Conservation (phyloP, 2,888 invertebrate species). For the Drosophila quinaria region DNA sequence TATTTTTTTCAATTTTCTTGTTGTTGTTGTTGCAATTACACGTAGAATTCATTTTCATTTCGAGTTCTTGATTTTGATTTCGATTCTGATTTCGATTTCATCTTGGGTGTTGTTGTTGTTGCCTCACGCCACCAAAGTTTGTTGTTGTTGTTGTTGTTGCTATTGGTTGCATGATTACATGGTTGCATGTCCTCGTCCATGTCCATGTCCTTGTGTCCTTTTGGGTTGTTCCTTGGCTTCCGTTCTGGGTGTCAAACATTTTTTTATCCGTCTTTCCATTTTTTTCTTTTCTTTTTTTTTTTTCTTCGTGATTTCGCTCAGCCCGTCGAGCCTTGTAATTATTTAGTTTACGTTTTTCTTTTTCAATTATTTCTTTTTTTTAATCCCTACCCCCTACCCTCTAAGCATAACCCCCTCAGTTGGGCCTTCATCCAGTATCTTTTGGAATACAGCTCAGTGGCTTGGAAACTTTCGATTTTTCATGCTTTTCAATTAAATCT, state of each 20-base stretch:
- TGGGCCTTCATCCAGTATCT: background rate
- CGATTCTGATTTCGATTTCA: constrained; percentile 21
- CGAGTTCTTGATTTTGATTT: constrained; percentile 54
- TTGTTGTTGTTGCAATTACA: constrained; percentile 65
- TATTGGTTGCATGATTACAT: constrained; percentile 18
- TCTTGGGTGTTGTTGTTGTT: constrained; percentile 47
- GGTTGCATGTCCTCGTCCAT: constrained; percentile 14
- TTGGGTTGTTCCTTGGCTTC: constrained; percentile 29
- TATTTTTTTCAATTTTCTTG: constrained; percentile 22
- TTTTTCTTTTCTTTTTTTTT: constrained; percentile 42
- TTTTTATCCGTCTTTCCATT: constrained; percentile 35
- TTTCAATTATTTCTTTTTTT: background rate
- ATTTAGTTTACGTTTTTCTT: constrained; percentile 65
- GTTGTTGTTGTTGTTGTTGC: constrained; percentile 41
- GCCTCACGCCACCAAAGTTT: constrained; percentile 23
- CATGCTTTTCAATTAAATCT: constrained; percentile 41
- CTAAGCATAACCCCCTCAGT: background rate
- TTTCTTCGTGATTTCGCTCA: background rate
- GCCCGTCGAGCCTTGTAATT: constrained; percentile 64
- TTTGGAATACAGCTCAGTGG: constrained; percentile 47
- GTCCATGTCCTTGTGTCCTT: too few species aligned
- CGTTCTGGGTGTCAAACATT: constrained; percentile 69
- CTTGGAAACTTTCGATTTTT: constrained; percentile 67
- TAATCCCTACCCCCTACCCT: constrained; percentile 1
- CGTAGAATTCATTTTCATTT: constrained; percentile 40